A percentile compares a stretch with the other conserved stretches of the same genome.
phyloP scores from a whole-genome alignment of 1,140 invertebrate genomes.

The Rhagoletis pomonella region DNA sequence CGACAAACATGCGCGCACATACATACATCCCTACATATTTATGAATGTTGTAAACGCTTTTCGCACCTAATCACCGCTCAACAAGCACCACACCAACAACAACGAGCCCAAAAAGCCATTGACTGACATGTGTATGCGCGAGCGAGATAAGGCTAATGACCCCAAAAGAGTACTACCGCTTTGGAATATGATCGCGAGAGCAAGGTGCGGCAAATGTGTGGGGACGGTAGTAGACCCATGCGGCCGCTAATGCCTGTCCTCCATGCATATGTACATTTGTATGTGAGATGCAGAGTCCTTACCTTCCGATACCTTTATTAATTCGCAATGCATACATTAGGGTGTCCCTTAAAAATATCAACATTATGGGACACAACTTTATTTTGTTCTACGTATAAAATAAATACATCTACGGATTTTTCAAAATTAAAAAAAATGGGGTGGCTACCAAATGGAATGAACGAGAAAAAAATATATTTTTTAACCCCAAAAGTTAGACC shows the following conservation, averaged over 20 bases:
- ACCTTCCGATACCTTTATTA: too few species aligned
- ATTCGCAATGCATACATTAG: too few species aligned
- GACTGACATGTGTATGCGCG: conserved; percentile 12
- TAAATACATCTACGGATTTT: too few species aligned
- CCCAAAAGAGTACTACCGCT: not conserved
- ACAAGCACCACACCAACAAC: conserved; percentile 1
- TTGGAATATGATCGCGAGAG: not conserved
- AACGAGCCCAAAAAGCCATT: conserved; percentile 32
- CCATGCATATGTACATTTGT: not conserved
- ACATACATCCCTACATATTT: not conserved
- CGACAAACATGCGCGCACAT: not conserved
- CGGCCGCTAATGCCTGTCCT: not conserved
- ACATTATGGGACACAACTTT: too few species aligned
- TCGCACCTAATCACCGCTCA: conserved; percentile 28
- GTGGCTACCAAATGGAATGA: too few species aligned
- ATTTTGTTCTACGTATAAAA: too few species aligned
- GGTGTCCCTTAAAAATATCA: too few species aligned
- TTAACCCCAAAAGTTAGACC: too few species aligned
- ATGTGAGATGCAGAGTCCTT: not conserved
- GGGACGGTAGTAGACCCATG: not conserved
- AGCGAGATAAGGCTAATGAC: conserved; percentile 42
- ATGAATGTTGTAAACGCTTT: conserved; percentile 31
- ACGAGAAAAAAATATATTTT: too few species aligned
- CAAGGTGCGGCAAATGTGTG: not conserved
- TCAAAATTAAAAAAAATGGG: too few species aligned